Evolutionary conservation across 2,888 invertebrate genomes (phyloP).

Genomic region (Melieria crassipennis): DNA sequence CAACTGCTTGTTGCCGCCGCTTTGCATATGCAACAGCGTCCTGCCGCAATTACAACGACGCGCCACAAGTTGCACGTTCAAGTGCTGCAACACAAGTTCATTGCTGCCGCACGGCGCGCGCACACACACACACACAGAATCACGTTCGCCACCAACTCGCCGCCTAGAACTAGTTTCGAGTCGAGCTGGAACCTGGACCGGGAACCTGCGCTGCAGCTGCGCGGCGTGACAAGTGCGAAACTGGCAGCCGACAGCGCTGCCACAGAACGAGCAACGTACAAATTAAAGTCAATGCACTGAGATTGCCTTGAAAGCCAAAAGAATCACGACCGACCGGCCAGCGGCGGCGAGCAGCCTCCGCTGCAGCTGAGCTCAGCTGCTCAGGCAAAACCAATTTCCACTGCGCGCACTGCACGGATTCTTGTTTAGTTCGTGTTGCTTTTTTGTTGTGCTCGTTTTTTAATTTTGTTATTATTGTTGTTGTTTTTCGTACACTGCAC

Average conservation of each 20-base stretch:
- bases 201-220: constrained; percentile 9
- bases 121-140: background rate
- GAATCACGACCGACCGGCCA: constrained; percentile 36
- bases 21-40: too few relatives aligned
- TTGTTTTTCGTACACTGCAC: constrained; percentile 7
- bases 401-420: background rate
- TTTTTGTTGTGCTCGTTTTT: too few relatives aligned
- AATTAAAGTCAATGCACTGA: constrained; percentile 53
- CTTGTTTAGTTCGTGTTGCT: too few relatives aligned
- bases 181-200: background rate
- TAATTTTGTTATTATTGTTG: background rate
- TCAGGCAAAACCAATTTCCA: background rate
- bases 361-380: background rate
- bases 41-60: constrained; percentile 1
- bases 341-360: background rate
- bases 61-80: constrained; percentile 35
- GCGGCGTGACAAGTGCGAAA: constrained; percentile 28
- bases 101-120: background rate
- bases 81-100: constrained; percentile 29
- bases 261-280: constrained; percentile 39
- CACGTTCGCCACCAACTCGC: too few relatives aligned
- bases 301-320: constrained; percentile 50
- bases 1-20: too few relatives aligned
- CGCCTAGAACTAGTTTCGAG: background rate
- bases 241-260: constrained; percentile 28